These are phyloP conservation scores for Salarias fasciatus DNA, from an alignment of 2,797 vertebrate genomes.

Conservation along the genomic window DNA sequence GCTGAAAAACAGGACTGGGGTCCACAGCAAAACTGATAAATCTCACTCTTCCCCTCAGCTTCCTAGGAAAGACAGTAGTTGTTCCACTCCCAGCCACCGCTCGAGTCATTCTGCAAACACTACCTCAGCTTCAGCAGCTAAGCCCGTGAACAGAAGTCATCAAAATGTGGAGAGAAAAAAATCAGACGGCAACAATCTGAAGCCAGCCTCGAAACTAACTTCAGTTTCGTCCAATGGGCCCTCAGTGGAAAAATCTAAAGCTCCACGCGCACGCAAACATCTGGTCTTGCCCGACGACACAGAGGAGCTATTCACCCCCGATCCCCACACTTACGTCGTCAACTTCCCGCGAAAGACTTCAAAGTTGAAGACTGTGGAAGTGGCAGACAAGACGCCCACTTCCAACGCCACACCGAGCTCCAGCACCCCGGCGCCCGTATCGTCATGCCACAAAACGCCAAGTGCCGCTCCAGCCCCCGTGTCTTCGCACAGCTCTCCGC, in stretches of 20 bases:
- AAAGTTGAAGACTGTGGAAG: conserved; percentile 33
- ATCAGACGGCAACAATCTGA: conserved; percentile 3
- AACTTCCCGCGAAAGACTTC: conserved; percentile 19
- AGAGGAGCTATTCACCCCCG: conserved; percentile 69
- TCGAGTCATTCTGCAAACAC: conserved; percentile 2
- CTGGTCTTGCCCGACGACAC: conserved; percentile 19
- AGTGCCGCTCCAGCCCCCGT: background rate
- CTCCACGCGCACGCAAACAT: conserved; percentile 15
- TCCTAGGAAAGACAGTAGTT: conserved; percentile 16
- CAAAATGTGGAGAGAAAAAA: conserved; percentile 32
- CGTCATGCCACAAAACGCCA: conserved; percentile 14
- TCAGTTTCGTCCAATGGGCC: conserved; percentile 9
- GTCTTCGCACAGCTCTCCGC: conserved; percentile 6
- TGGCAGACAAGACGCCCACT: background rate
- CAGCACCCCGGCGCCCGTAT: conserved; percentile 7
- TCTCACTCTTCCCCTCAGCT: conserved; percentile 1
- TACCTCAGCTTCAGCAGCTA: conserved; percentile 15
- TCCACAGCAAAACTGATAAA: conserved; percentile 10
- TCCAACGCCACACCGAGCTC: conserved; percentile 16
- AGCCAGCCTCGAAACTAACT: conserved; percentile 32
- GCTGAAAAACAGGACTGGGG: conserved; percentile 16
- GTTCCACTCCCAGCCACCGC: conserved; percentile 3
- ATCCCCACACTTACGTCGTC: conserved; percentile 52
- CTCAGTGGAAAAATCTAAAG: conserved; percentile 36
- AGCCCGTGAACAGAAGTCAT: conserved; percentile 5